phyloP scores from a whole-genome alignment of 2,797 vertebrate genomes.

The Hippopotamyrus pictus region DNA sequence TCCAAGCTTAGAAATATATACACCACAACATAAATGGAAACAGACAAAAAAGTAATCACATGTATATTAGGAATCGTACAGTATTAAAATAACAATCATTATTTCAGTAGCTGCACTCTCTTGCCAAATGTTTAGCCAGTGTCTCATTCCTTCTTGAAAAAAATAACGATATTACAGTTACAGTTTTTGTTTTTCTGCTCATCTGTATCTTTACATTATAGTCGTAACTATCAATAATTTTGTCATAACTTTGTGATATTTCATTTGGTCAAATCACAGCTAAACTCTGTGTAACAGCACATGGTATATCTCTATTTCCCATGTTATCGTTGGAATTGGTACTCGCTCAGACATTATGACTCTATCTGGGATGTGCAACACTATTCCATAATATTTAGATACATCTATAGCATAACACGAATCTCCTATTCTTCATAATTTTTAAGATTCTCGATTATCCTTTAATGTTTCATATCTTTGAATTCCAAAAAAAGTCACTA shows the following conservation, averaged over 20 bases:
- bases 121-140: constrained; percentile 8
- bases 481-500: constrained; percentile 33
- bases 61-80: constrained; percentile 9
- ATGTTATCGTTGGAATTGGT: neutral
- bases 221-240: constrained; percentile 6
- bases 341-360: neutral
- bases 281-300: constrained; percentile 13
- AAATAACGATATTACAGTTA: constrained; percentile 15
- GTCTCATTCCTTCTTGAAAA: neutral
- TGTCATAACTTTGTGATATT: constrained; percentile 16
- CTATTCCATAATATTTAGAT: neutral
- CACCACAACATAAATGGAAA: constrained; percentile 23
- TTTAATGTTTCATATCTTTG: constrained; percentile 7
- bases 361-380: neutral
- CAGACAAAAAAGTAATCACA: constrained; percentile 27
- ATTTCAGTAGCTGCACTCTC: neutral
- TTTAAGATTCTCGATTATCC: neutral
- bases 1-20: constrained; percentile 22
- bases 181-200: neutral
- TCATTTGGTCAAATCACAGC: constrained; percentile 31
- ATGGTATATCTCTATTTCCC: neutral
- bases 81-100: constrained; percentile 11
- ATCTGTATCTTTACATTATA: neutral
- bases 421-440: neutral
- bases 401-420: neutral